Base-by-base conservation (phyloP, 2,113 vertebrate genomes). In the Chamaea fasciata region DNA sequence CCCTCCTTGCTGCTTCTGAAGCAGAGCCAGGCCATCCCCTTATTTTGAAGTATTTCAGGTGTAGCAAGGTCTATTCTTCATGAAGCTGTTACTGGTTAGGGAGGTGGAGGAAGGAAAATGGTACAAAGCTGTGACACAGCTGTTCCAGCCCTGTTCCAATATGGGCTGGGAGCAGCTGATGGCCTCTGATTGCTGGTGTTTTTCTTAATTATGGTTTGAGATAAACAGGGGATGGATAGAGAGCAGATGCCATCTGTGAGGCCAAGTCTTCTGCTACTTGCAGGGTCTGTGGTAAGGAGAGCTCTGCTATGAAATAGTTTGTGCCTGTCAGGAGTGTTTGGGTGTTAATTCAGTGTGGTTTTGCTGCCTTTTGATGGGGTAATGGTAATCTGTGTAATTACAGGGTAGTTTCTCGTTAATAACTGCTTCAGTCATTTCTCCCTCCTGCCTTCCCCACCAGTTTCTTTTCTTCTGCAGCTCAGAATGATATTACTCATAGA, bases 41-140 rank as follows among this genome's bases (percentile, higher is more conserved):
- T 26, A 68, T 85, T 65, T 53, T 52, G 39, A 83, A 69, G 59
- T 46, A 44, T 89, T 94, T 96, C 82, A 92, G 84, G 64, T 92
- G 68, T 55, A 65, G 69, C n/a, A 68, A 85, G 60, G 65, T 50
- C 91, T 73, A 22, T 74, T 92, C 75, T 79, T 76, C 63, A 24
- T 7, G 56, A 70, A 91, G 64, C 86, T 81, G 73, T 76, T 77
- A 63, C 63, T 95, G 74, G 64, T 93, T 92, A 74, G 79, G 79
- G 91, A 96, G 93, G 82, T 86, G 94, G 65, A 91, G 77, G 81
- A 89, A 90, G 86, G 92, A 75, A 96, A 95, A 95, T 94, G 92
- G 91, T 31, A 26, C 84, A 82, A 87, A 87, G 76, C 87, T 94
- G 85, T 4, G 14, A 70, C 95, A 68, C 96, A 97, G 96, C 96